Evolutionary conservation across 1,140 invertebrate species (phyloP).

Genomic region (Diplogasteroides magnus): DNA sequence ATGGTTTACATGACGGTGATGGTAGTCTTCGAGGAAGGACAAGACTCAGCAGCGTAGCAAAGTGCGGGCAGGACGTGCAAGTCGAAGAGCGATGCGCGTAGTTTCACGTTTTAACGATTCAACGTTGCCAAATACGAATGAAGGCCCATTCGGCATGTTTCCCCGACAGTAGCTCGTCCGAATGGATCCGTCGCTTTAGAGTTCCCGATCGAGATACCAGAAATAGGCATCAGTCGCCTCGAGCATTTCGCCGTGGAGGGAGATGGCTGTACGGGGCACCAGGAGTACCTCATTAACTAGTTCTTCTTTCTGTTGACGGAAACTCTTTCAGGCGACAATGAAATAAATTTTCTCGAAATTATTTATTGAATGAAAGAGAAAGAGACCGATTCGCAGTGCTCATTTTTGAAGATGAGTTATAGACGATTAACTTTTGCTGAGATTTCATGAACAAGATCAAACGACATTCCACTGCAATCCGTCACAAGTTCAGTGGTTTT

Average conservation of each 20-base stretch:
- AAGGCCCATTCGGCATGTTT: background rate
- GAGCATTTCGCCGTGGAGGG: background rate
- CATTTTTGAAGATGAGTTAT: too few relatives aligned
- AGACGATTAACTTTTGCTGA: too few relatives aligned
- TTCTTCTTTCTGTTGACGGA: background rate
- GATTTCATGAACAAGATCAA: too few relatives aligned
- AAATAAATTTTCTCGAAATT: too few relatives aligned
- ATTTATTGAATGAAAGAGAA: too few relatives aligned
- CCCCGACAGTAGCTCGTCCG: background rate
- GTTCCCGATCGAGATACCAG: background rate
- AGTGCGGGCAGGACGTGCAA: background rate
- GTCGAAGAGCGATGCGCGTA: background rate
- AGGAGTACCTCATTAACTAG: background rate
- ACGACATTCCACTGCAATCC: too few relatives aligned
- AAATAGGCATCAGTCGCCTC: background rate
- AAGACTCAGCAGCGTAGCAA: background rate
- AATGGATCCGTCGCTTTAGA: background rate
- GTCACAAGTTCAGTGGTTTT: too few relatives aligned
- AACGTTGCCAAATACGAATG: background rate
- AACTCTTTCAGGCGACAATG: too few relatives aligned
- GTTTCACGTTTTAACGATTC: background rate
- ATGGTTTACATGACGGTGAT: background rate
- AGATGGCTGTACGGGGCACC: background rate
- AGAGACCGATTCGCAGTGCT: too few relatives aligned
- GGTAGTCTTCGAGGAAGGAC: background rate